Conservation (phyloP, 2,113 vertebrate species). For the Epinephelus fuscoguttatus region DNA sequence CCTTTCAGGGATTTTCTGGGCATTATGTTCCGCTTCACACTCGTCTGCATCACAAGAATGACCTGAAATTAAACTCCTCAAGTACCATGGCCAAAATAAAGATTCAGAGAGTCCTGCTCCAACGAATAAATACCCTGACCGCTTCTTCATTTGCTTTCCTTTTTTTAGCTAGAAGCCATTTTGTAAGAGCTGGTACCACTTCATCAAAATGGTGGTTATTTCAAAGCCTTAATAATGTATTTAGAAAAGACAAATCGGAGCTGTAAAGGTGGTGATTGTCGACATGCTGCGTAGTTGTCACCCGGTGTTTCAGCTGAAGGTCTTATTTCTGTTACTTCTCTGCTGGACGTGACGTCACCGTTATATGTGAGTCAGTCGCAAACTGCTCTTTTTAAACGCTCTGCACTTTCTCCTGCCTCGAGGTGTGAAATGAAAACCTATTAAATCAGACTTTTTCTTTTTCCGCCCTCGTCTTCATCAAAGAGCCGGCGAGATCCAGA, state of each 20-base stretch:
- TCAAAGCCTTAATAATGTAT: background rate
- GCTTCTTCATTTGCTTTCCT: background rate
- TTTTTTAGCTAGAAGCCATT: slow-evolving; percentile 14
- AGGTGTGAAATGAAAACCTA: slow-evolving; percentile 23
- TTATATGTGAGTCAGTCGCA: background rate
- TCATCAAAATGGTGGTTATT: slow-evolving; percentile 21
- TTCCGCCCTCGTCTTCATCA: background rate
- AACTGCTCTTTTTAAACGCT: background rate
- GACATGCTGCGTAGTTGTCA: background rate
- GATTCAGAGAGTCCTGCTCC: background rate
- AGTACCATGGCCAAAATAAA: background rate
- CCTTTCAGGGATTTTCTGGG: background rate
- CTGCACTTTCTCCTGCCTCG: background rate
- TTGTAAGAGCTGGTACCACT: background rate
- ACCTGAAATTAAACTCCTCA: background rate
- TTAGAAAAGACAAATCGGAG: background rate
- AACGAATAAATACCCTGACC: background rate
- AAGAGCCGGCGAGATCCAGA: background rate
- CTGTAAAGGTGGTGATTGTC: background rate
- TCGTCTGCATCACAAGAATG: background rate
- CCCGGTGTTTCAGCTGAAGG: background rate
- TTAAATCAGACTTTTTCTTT: background rate
- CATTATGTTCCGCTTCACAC: slow-evolving; percentile 4
- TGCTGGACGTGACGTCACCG: slow-evolving; percentile 4
- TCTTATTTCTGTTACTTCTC: background rate